Base-by-base conservation (phyloP, 2,888 invertebrate genomes). In the Himalopsyche kuldschensis region DNA sequence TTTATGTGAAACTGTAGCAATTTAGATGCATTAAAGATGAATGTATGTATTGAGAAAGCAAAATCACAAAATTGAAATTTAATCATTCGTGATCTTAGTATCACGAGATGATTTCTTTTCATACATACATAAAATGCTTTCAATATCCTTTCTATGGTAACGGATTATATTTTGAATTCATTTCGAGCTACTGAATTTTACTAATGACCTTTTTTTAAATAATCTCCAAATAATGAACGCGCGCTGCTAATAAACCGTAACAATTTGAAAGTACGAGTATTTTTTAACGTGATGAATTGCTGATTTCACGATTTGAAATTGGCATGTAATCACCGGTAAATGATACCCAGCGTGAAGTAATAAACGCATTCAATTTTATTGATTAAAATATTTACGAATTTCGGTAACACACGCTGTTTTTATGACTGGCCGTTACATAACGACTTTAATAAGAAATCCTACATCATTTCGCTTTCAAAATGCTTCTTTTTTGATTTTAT, bases 271-370 rank as follows among this genome's bases (percentile, higher is more conserved):
- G 69, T 69, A 10, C 69, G 27, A 30, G 30, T 79, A 79, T 41
- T 75, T 80, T 27, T 17, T 11, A 31, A 47, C 47, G 79, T 75
- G 24, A 76, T 63, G 55, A 76, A 84, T 79, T n/a, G 79, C 27
- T 76, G 76, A 79, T 84, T 84, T 84, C 35, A 75, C 75, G 82
- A 41, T 27, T n/a, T 15, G 55, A 79, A 55, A 79, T 81, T 55
- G 31, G 82, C 82, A 79, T 79, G 79, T 47, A 84, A 84, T 84
- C 82, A 63, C 20, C 32, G 75, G 55, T 41, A 63, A 84, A 79
- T 82, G 79, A 63, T 79, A 79, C 75, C 82, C 76, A 41, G 79
- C 79, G 79, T 47, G 32, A 32, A 63, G 48, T 79, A 78, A 47
- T 32, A 31, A 24, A 30, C 69, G 69, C 30, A 69, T 69, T 69